Percentiles rank a stretch among this genome's conserved stretches.
Evolutionary conservation across 2,888 invertebrate species (phyloP).

Genomic region (Cantharis nigra): DNA sequence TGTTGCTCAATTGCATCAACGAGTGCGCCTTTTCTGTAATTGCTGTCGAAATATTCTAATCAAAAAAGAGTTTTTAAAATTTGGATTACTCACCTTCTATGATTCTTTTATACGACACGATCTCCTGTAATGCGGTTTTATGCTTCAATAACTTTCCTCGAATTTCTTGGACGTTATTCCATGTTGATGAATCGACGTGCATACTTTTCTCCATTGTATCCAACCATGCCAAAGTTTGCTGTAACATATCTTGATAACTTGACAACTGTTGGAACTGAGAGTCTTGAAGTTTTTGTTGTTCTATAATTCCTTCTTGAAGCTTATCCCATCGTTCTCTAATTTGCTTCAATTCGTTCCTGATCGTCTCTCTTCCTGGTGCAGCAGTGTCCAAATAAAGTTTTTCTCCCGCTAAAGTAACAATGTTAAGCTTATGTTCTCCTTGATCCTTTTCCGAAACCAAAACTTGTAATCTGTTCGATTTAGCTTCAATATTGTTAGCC

Average conservation of each 20-base stretch:
- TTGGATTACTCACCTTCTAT: conserved; percentile 67
- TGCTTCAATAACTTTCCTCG: conserved; percentile 82
- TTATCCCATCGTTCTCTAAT: conserved; percentile 88
- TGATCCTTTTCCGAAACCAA: conserved; percentile 81
- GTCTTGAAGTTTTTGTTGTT: conserved; percentile 84
- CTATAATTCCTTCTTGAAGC: conserved; percentile 78
- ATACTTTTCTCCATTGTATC: conserved; percentile 81
- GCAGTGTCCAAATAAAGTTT: conserved; percentile 92
- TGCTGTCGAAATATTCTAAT: conserved; percentile 48
- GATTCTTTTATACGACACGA: conserved; percentile 85
- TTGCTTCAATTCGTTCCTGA: conserved; percentile 81
- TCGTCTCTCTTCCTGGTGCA: conserved; percentile 85
- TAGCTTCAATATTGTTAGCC: conserved; percentile 66
- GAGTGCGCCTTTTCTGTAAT: conserved; percentile 86
- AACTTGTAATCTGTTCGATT: conserved; percentile 71
- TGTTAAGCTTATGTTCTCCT: conserved; percentile 77
- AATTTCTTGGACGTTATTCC: conserved; percentile 83
- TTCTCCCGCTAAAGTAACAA: conserved; percentile 79
- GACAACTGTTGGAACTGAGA: conserved; percentile 82
- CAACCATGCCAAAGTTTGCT: conserved; percentile 84
- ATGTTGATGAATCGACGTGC: conserved; percentile 71
- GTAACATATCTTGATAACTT: conserved; percentile 83
- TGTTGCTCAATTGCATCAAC: conserved; percentile 64
- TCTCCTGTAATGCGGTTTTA: conserved; percentile 87
- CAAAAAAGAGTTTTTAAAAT: neutral